These are phyloP conservation scores for Leptinotarsa defecta DNA, from an alignment of 1,140 invertebrate species.

Conservation along the genomic window DNA sequence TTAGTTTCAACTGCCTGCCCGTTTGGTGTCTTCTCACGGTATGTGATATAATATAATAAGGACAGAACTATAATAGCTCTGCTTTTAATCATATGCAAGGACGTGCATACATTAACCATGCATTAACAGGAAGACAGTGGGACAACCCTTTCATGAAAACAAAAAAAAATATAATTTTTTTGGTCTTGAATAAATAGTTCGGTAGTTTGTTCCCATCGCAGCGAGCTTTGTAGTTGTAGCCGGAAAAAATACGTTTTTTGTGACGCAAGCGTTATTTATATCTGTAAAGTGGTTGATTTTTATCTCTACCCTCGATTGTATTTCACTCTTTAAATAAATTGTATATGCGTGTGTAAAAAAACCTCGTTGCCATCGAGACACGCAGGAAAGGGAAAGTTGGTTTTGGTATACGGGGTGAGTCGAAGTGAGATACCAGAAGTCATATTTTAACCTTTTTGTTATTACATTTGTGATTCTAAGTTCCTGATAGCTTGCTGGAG, in stretches of 20 bases:
- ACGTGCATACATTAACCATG: conserved; percentile 43
- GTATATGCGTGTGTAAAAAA: conserved; percentile 4
- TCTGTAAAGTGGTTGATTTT: conserved; percentile 24
- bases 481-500: too few species aligned
- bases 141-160: conserved; percentile 26
- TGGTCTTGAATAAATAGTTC: conserved; percentile 40
- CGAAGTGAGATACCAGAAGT: too few species aligned
- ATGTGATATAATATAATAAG: not conserved
- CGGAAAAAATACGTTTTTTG: conserved; percentile 24
- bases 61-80: conserved; percentile 14
- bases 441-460: too few species aligned
- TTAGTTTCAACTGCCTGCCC: conserved; percentile 4
- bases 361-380: too few species aligned
- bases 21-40: not conserved
- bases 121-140: conserved; percentile 45
- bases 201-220: conserved; percentile 19
- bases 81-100: conserved; percentile 45
- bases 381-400: not conserved
- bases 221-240: conserved; percentile 1
- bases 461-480: too few species aligned
- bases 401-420: not conserved
- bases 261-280: conserved; percentile 11
- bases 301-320: conserved; percentile 18
- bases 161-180: conserved; percentile 34
- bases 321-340: conserved; percentile 19